Conservation (phyloP, 2,797 vertebrate genomes). For the Hydrophis major region DNA sequence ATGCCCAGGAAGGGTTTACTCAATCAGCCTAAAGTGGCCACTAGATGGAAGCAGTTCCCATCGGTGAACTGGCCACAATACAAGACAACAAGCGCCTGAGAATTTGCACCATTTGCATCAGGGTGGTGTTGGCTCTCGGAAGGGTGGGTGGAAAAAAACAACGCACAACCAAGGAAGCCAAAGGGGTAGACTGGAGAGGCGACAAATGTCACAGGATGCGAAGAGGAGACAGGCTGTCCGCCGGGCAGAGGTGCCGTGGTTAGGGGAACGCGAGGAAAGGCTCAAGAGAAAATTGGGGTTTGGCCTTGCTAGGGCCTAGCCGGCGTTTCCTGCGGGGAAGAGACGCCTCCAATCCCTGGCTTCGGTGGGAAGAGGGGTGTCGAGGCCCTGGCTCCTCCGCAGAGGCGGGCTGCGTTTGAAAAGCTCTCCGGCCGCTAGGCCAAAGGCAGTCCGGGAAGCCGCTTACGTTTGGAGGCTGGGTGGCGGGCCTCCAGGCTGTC, state of each 20-base stretch:
- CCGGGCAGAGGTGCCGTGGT: fast-evolving
- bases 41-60: background rate
- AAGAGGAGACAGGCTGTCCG: background rate
- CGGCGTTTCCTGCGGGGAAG: background rate
- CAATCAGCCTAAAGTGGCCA: background rate
- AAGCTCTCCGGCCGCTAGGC: background rate
- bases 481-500: background rate
- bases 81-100: background rate
- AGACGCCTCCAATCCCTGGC: background rate
- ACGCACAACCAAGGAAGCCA: background rate
- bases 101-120: background rate
- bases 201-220: background rate
- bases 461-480: background rate
- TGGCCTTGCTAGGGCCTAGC: background rate
- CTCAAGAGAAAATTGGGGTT: background rate
- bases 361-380: background rate
- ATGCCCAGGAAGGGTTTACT: background rate
- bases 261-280: background rate
- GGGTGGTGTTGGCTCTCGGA: background rate
- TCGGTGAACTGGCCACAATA: background rate
- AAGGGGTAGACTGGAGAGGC: background rate
- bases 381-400: background rate
- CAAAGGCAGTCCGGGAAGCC: background rate
- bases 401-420: background rate
- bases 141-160: no score